phyloP scores from a whole-genome alignment of 2,113 vertebrate genomes.

The Thalassoma bifasciatum region DNA sequence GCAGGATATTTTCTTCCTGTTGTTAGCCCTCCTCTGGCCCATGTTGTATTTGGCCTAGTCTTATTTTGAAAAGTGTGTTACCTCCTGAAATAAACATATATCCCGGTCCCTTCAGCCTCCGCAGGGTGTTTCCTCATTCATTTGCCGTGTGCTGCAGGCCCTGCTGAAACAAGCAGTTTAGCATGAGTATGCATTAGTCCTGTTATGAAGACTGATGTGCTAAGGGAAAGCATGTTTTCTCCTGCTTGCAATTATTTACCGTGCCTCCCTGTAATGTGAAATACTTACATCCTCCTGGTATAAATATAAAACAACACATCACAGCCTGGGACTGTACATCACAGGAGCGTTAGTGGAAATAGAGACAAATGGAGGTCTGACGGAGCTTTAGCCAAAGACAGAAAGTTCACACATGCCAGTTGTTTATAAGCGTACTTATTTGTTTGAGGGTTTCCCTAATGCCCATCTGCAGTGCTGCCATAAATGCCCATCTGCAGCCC shows the following conservation, averaged over 20 bases:
- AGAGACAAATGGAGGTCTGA: constrained; percentile 56
- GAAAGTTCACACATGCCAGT: constrained; percentile 56
- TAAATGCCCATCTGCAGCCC: constrained; percentile 72
- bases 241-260: constrained; percentile 65
- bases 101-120: constrained; percentile 35
- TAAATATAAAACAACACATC: constrained; percentile 47
- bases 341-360: constrained; percentile 36
- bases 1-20: constrained; percentile 30
- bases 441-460: constrained; percentile 70
- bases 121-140: constrained; percentile 47
- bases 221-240: constrained; percentile 23
- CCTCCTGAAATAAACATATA: constrained; percentile 46
- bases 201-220: constrained; percentile 65
- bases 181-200: constrained; percentile 60
- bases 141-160: constrained; percentile 23
- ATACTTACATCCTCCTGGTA: constrained; percentile 54
- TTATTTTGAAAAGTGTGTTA: constrained; percentile 57
- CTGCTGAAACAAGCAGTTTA: constrained; percentile 50
- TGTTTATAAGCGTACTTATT: constrained; percentile 61
- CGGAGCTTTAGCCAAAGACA: constrained; percentile 50
- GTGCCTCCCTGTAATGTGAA: constrained; percentile 33
- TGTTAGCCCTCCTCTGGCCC: constrained; percentile 33
- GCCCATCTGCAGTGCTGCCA: constrained; percentile 58
- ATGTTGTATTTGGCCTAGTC: constrained; percentile 29
- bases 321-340: constrained; percentile 55